phyloP scores from a whole-genome alignment of 2,113 vertebrate genomes.

The Malurus elegans region DNA sequence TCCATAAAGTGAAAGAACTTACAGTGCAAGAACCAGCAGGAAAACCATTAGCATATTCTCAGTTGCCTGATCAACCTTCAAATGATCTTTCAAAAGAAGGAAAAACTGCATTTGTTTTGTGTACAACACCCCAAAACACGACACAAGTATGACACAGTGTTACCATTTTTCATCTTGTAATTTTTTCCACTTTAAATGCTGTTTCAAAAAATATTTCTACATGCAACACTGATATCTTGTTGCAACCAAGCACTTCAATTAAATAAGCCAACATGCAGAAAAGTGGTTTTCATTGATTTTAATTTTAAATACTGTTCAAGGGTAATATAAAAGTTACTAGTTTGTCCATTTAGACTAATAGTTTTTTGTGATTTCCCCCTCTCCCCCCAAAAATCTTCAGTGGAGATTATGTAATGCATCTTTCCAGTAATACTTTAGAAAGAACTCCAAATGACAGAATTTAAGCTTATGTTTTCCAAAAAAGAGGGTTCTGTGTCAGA shows the following conservation, averaged over 20 bases:
- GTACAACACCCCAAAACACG: neutral
- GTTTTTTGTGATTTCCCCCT: neutral
- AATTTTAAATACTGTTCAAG: slow-evolving; percentile 68
- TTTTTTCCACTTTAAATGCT: neutral
- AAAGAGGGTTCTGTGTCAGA: slow-evolving; percentile 92
- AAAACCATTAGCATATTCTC: neutral
- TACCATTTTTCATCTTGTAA: neutral
- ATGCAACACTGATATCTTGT: neutral
- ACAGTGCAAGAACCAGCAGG: neutral
- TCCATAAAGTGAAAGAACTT: neutral
- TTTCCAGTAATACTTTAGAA: slow-evolving; percentile 17
- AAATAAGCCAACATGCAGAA: neutral
- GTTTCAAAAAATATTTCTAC: neutral
- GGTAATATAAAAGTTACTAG: slow-evolving; percentile 61
- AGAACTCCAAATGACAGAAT: slow-evolving; percentile 32
- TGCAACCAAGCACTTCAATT: neutral
- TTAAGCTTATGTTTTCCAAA: slow-evolving; percentile 86
- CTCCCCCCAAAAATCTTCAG: neutral
- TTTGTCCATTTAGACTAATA: slow-evolving; percentile 43
- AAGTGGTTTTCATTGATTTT: slow-evolving; percentile 40
- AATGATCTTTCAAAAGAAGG: neutral
- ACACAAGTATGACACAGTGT: neutral
- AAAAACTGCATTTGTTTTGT: neutral
- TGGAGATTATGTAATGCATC: neutral
- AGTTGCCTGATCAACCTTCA: neutral